phyloP scores from a whole-genome alignment of 1,140 invertebrate species.

The Drosophila saltans region DNA sequence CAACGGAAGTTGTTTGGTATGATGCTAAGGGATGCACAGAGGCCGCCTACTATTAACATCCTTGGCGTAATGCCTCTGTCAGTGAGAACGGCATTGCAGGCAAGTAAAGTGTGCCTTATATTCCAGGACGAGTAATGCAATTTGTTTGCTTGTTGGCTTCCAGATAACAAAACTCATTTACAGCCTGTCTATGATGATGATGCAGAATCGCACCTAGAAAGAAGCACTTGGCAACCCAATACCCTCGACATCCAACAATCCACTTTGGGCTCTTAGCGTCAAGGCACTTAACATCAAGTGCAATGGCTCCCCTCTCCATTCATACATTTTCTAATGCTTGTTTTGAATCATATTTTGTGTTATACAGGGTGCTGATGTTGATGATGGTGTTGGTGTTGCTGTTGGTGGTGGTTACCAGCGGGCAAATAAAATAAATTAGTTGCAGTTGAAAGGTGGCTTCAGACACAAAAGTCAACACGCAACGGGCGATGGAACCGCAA shows the following conservation, averaged over 20 bases:
- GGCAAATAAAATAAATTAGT: constrained; percentile 81
- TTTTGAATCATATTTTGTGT: constrained; percentile 75
- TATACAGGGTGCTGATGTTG: background rate
- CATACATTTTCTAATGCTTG: constrained; percentile 78
- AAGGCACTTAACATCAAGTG: constrained; percentile 66
- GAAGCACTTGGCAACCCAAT: constrained; percentile 8
- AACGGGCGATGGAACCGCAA: constrained; percentile 76
- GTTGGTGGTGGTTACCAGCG: constrained; percentile 49
- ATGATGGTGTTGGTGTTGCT: background rate
- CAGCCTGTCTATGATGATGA: constrained; percentile 63
- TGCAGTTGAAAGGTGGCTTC: constrained; percentile 79
- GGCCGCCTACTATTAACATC: constrained; percentile 22
- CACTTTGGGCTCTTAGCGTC: constrained; percentile 42
- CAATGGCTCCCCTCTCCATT: constrained; percentile 28
- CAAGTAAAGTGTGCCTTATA: background rate
- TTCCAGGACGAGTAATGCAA: constrained; percentile 47
- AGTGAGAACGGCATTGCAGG: constrained; percentile 27
- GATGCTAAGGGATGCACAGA: constrained; percentile 38
- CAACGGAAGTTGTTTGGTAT: constrained; percentile 49
- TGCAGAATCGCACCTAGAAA: constrained; percentile 41
- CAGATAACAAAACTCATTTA: constrained; percentile 70
- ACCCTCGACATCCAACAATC: constrained; percentile 13
- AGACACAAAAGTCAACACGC: constrained; percentile 79
- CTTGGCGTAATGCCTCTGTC: constrained; percentile 37
- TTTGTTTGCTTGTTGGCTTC: constrained; percentile 53